Evolutionary conservation across 30 jellyfish, hydroid and myxozoan genomes (phyloP).

Genomic region (Cassiopea xamachana): DNA sequence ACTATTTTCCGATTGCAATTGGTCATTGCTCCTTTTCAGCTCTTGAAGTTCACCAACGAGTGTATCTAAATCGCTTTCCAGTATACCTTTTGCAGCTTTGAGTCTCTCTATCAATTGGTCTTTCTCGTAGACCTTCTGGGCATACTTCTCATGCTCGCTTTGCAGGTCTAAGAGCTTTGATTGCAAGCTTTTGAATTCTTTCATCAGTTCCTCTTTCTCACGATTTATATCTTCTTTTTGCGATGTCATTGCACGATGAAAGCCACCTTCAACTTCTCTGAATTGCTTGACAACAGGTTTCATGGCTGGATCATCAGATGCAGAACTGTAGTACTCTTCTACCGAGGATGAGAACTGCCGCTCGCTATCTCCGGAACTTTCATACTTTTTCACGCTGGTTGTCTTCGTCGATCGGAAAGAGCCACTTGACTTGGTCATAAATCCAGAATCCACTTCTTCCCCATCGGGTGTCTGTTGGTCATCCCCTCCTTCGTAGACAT

Average conservation of each 20-base stretch:
- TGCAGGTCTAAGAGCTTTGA: slow-evolving; percentile 78
- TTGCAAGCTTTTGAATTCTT: slow-evolving; percentile 86
- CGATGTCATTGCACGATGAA: slow-evolving; percentile 77
- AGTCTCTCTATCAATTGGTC: slow-evolving; percentile 81
- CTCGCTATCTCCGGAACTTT: slow-evolving; percentile 72
- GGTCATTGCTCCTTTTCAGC: slow-evolving; percentile 72
- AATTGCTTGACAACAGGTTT: slow-evolving; percentile 80
- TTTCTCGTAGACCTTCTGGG: slow-evolving; percentile 84
- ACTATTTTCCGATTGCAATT: slow-evolving; percentile 81
- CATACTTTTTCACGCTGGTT: slow-evolving; percentile 61
- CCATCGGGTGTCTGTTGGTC: slow-evolving; percentile 34
- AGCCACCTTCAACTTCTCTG: slow-evolving; percentile 81
- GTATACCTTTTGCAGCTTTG: slow-evolving; percentile 77
- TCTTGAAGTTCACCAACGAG: slow-evolving; percentile 73
- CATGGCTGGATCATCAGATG: slow-evolving; percentile 80
- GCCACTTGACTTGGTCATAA: slow-evolving; percentile 56
- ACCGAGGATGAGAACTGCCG: slow-evolving; percentile 71
- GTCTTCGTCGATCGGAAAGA: slow-evolving; percentile 62
- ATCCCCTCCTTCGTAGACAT: slow-evolving; percentile 37
- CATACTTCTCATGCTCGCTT: slow-evolving; percentile 89
- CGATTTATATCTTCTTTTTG: slow-evolving; percentile 70
- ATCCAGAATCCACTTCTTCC: slow-evolving; percentile 71
- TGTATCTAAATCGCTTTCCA: slow-evolving; percentile 80
- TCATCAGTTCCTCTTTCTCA: slow-evolving; percentile 94
- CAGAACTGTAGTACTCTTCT: slow-evolving; percentile 73